Evolutionary conservation across 2,888 invertebrate species (phyloP).

Genomic region (Coremacera marginata): DNA sequence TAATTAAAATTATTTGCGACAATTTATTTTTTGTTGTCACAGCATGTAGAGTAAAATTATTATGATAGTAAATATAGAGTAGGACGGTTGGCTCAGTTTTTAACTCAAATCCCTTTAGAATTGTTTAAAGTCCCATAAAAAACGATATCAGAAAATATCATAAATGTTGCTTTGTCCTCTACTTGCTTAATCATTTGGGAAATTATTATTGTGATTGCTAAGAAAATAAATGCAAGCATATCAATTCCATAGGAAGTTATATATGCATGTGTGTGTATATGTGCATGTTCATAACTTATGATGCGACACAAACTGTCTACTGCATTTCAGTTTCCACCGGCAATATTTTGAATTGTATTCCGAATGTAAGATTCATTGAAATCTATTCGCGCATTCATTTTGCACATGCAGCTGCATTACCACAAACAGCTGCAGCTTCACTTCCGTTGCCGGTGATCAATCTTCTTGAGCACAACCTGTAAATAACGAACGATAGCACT

Average conservation of each 20-base stretch:
- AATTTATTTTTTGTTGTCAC: background rate
- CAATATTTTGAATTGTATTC: background rate
- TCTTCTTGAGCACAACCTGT: slow-evolving; percentile 19
- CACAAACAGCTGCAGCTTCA: background rate
- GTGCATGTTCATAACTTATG: background rate
- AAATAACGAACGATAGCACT: slow-evolving; percentile 10
- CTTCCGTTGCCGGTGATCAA: slow-evolving; percentile 30
- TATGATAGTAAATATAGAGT: background rate
- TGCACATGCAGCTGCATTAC: slow-evolving; percentile 7
- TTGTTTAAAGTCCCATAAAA: background rate
- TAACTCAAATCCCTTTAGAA: background rate
- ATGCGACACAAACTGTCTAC: background rate
- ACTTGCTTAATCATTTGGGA: slow-evolving; percentile 2
- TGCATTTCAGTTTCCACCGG: background rate
- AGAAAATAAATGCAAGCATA: slow-evolving; percentile 3
- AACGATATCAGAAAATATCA: background rate
- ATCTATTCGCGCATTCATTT: slow-evolving; percentile 13
- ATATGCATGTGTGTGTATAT: background rate
- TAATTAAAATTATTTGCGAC: slow-evolving; percentile 12
- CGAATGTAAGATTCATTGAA: background rate
- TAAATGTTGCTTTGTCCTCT: background rate
- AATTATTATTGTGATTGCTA: slow-evolving; percentile 12
- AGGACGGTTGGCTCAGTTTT: background rate
- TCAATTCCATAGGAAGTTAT: background rate
- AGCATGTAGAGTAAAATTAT: background rate